Percentiles rank a stretch among this genome's conserved stretches.
phyloP scores from a whole-genome alignment of 2,797 vertebrate genomes.

The Oreochromis mossambicus region DNA sequence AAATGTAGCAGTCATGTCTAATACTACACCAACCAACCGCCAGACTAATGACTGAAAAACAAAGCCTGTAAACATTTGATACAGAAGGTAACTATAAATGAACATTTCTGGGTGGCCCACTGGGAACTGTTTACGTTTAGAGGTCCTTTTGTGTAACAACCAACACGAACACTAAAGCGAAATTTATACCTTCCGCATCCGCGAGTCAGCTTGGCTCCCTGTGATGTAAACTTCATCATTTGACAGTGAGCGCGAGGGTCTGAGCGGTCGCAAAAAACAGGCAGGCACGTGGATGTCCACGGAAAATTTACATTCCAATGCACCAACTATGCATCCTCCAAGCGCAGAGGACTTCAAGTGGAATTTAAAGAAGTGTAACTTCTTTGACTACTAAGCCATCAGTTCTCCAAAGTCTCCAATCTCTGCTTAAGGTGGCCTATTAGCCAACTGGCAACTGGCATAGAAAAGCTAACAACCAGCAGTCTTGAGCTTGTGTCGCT shows the following conservation, averaged over 20 bases:
- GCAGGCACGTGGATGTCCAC: background rate
- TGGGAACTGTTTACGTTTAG: background rate
- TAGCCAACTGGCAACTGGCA: background rate
- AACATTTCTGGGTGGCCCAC: background rate
- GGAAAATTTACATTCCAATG: background rate
- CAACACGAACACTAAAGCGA: background rate
- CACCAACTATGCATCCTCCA: background rate
- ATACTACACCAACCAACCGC: background rate
- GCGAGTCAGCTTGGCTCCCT: background rate
- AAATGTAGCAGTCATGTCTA: background rate
- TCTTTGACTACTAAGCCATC: background rate
- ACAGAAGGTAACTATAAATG: background rate
- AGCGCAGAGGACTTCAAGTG: background rate
- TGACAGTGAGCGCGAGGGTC: background rate
- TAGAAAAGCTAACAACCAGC: background rate
- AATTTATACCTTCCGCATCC: background rate
- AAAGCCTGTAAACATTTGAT: background rate
- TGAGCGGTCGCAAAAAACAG: background rate
- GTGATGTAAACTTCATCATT: background rate
- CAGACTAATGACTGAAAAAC: background rate
- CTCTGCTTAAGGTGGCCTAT: background rate
- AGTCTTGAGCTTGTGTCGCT: background rate
- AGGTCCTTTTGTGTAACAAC: background rate
- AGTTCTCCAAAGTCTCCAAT: fast-evolving
- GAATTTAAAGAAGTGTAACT: background rate